These are phyloP conservation scores for Anthopleura sola DNA, from an alignment of 64 coral and sea anemone species.

Conservation along the genomic window DNA sequence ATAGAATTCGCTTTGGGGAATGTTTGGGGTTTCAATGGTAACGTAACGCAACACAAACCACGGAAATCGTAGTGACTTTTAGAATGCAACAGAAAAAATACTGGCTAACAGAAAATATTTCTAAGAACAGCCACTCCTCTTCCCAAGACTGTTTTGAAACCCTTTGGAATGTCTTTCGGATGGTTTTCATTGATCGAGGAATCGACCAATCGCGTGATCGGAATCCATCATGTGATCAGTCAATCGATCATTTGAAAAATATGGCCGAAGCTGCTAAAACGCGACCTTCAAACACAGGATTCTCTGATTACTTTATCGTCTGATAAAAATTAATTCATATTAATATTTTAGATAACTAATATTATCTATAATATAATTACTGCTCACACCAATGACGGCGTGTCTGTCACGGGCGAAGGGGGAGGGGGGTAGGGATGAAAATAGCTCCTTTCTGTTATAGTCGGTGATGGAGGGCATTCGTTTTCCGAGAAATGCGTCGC, in stretches of 20 bases:
- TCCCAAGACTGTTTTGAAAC: too few species aligned
- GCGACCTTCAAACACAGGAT: not conserved
- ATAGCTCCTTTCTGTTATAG: slow-evolving; percentile 77
- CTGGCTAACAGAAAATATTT: not conserved
- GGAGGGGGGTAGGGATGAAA: slow-evolving; percentile 86
- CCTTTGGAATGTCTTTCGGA: too few species aligned
- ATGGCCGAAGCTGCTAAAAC: too few species aligned
- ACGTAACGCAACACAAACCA: not conserved
- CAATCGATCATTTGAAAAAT: not conserved
- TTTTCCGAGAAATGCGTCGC: slow-evolving; percentile 84
- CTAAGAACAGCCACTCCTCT: too few species aligned
- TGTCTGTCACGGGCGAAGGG: slow-evolving; percentile 86
- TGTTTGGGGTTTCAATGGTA: not conserved
- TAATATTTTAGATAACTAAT: slow-evolving; percentile 2
- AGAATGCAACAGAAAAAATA: not conserved
- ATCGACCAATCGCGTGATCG: not conserved
- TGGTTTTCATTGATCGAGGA: too few species aligned
- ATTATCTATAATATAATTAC: slow-evolving; percentile 7
- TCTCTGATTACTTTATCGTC: not conserved
- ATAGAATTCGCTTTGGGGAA: not conserved
- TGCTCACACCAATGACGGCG: slow-evolving; percentile 76
- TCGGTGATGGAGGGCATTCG: slow-evolving; percentile 84
- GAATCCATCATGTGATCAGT: not conserved
- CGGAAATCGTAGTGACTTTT: not conserved
- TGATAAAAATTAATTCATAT: slow-evolving; percentile 15